Evolutionary conservation across 2,888 invertebrate genomes (phyloP).

Genomic region (Pyralis farinalis): DNA sequence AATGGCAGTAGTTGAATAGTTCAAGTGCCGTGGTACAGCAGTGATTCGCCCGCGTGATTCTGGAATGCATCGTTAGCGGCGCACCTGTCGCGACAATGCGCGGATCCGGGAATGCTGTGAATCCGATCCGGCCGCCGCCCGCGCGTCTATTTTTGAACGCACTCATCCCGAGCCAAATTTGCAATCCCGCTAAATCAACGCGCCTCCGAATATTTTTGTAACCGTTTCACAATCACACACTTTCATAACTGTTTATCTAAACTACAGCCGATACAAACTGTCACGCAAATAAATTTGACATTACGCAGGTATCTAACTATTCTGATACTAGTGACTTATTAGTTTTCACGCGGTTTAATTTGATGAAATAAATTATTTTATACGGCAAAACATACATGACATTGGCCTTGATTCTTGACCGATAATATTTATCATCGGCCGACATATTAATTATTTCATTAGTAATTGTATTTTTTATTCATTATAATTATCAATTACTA

Average conservation of each 20-base stretch:
- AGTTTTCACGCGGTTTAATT: constrained; percentile 5
- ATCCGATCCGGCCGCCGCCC: constrained; percentile 64
- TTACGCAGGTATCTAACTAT: constrained; percentile 2
- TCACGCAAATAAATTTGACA: constrained; percentile 18
- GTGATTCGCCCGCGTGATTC: neutral
- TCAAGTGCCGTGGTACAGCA: no score
- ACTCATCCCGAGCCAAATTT: constrained; percentile 75
- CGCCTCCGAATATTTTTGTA: constrained; percentile 71
- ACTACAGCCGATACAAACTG: constrained; percentile 33
- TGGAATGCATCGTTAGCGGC: neutral
- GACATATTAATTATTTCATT: no score
- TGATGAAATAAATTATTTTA: constrained; percentile 15
- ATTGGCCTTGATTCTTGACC: constrained; percentile 68
- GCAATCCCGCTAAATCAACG: constrained; percentile 75
- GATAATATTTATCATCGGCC: constrained; percentile 26
- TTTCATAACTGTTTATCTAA: constrained; percentile 31
- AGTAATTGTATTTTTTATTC: no score
- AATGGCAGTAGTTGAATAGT: no score
- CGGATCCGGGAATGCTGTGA: constrained; percentile 65
- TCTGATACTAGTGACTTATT: constrained; percentile 1
- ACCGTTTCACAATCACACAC: constrained; percentile 64
- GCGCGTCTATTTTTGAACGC: constrained; percentile 66
- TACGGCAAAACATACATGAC: constrained; percentile 55
- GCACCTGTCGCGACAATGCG: constrained; percentile 49
- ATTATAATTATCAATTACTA: no score